phyloP scores from a whole-genome alignment of 2,888 invertebrate species.

The Autographa gamma region DNA sequence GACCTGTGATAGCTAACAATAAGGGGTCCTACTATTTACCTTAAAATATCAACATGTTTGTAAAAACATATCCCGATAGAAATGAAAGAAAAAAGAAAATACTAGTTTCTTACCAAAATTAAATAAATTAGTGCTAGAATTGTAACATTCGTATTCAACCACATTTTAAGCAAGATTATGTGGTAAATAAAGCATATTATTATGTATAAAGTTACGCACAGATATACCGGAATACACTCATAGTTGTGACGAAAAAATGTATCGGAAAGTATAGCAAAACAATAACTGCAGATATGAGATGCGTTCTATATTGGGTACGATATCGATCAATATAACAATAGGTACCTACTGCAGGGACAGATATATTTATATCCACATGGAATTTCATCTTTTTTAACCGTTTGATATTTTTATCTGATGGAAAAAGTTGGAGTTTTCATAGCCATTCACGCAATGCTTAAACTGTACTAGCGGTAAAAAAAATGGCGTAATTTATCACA shows the following conservation, averaged over 20 bases:
- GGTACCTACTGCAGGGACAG: neutral
- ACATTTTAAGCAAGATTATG: neutral
- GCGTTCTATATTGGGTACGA: slow-evolving; percentile 19
- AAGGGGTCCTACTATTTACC: too few relatives aligned
- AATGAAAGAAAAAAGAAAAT: neutral
- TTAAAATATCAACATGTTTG: too few relatives aligned
- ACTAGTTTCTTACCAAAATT: neutral
- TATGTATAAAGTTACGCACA: neutral
- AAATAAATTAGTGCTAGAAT: too few relatives aligned
- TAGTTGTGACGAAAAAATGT: slow-evolving; percentile 9
- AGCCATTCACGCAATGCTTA: too few relatives aligned
- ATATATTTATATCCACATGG: neutral
- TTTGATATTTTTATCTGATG: too few relatives aligned
- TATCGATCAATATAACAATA: neutral
- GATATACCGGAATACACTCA: neutral
- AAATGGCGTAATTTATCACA: neutral
- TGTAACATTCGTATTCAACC: too few relatives aligned
- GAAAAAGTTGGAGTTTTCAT: too few relatives aligned
- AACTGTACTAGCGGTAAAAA: neutral
- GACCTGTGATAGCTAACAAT: too few relatives aligned
- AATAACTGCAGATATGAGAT: slow-evolving; percentile 19
- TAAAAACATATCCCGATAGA: too few relatives aligned
- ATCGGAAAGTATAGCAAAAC: slow-evolving; percentile 25
- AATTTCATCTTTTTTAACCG: too few relatives aligned
- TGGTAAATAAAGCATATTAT: neutral